Percentiles rank a stretch among this genome's conserved stretches.
phyloP scores from a whole-genome alignment of 2,113 vertebrate genomes.

The Alligator sinensis region DNA sequence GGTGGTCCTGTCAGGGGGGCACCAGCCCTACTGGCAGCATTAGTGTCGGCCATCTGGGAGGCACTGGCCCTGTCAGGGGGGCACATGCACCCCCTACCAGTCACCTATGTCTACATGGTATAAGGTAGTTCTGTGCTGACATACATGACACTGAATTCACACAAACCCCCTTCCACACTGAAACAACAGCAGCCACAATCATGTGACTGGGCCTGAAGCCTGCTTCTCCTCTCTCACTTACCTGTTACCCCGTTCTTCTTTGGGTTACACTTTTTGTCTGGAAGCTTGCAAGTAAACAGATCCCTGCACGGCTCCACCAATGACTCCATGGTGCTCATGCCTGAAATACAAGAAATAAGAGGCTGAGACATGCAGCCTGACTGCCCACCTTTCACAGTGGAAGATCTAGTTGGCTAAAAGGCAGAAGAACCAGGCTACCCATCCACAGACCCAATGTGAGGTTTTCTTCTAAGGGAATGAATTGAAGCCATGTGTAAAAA shows the following conservation, averaged over 20 bases:
- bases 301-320: constrained; percentile 71
- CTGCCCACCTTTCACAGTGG: neutral
- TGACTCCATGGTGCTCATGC: constrained; percentile 74
- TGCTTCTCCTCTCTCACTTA: neutral
- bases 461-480: neutral
- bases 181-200: neutral
- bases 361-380: neutral
- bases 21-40: no score
- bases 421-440: neutral
- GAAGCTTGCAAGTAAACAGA: constrained; percentile 45
- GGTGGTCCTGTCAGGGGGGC: no score
- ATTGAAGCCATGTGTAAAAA: neutral
- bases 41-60: no score
- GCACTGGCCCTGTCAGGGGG: no score
- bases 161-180: no score
- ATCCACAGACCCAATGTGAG: neutral
- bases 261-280: constrained; percentile 56
- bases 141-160: no score
- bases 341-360: neutral
- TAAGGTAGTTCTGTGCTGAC: no score
- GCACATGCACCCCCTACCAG: no score
- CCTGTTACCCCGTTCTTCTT: constrained; percentile 50
- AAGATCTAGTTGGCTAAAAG: neutral
- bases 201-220: neutral
- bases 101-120: no score